Conservation (phyloP, 2,113 vertebrate species). For the Orycteropus afer region DNA sequence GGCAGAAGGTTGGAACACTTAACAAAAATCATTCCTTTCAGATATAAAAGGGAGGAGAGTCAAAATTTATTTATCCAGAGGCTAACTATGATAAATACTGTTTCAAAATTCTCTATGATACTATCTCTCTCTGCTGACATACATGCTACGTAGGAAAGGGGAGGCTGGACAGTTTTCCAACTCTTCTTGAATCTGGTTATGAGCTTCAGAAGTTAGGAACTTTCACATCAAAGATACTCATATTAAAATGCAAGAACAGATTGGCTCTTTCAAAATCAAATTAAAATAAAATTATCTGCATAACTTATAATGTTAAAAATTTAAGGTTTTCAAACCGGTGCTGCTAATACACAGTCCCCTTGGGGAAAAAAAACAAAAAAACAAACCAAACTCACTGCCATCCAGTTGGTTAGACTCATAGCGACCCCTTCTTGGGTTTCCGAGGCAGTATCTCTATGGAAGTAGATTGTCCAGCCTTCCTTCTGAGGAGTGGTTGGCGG, state of each 20-base stretch:
- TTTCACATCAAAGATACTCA: neutral
- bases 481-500: too few relatives aligned
- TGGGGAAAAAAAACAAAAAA: too few relatives aligned
- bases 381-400: too few relatives aligned
- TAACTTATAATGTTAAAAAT: too few relatives aligned
- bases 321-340: neutral
- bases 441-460: too few relatives aligned
- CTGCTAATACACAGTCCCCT: neutral
- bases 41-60: conserved; percentile 29
- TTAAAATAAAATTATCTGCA: conserved; percentile 12
- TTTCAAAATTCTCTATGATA: neutral
- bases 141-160: neutral
- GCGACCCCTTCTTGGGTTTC: too few relatives aligned
- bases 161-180: neutral
- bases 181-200: neutral
- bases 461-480: too few relatives aligned
- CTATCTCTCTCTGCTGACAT: neutral
- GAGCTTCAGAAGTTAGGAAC: neutral
- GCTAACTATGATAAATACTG: neutral
- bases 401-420: too few relatives aligned
- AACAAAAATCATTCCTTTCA: neutral
- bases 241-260: conserved; percentile 10
- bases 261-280: neutral
- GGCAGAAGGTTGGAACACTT: neutral
- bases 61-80: neutral